Evolutionary conservation across 2,113 vertebrate genomes (phyloP).

Genomic region (Hirundichthys speculiger): DNA sequence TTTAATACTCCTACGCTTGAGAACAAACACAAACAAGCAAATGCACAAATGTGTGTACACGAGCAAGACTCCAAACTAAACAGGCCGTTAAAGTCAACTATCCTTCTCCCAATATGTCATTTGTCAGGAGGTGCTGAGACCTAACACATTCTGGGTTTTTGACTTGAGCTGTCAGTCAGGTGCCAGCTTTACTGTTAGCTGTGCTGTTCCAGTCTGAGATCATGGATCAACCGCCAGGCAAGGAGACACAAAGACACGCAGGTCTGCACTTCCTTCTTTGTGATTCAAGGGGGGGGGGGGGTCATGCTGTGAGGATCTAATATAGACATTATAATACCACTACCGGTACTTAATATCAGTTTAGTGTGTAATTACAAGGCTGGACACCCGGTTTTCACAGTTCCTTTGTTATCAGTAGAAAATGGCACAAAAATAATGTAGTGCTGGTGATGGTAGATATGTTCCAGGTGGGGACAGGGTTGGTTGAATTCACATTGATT

Average conservation of each 20-base stretch:
- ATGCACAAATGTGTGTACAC: too few relatives aligned
- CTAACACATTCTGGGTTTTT: slow-evolving; percentile 61
- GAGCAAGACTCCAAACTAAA: slow-evolving; percentile 57
- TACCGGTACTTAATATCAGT: slow-evolving; percentile 35
- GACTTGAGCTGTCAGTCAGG: slow-evolving; percentile 64
- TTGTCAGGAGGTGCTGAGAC: slow-evolving; percentile 60
- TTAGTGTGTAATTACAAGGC: slow-evolving; percentile 46
- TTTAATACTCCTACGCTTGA: slow-evolving; percentile 40
- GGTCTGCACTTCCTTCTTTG: slow-evolving; percentile 17
- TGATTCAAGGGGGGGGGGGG: slow-evolving; percentile 28
- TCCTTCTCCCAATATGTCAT: slow-evolving; percentile 47
- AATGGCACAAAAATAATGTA: slow-evolving; percentile 24
- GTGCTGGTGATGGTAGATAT: neutral
- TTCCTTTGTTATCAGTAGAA: slow-evolving; percentile 38
- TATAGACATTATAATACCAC: slow-evolving; percentile 42
- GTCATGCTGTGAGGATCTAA: slow-evolving; percentile 47
- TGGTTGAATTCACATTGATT: slow-evolving; percentile 68
- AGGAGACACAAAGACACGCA: slow-evolving; percentile 31
- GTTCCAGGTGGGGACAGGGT: slow-evolving; percentile 63
- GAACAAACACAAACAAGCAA: slow-evolving; percentile 32
- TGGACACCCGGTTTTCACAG: slow-evolving; percentile 38
- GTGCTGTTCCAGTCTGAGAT: slow-evolving; percentile 41
- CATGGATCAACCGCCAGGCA: slow-evolving; percentile 32
- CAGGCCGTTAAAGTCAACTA: slow-evolving; percentile 64
- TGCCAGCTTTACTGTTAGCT: slow-evolving; percentile 49